A percentile compares a stretch with the other conserved stretches of the same genome.
These are phyloP conservation scores for Helarctos malayanus DNA, from an alignment of 2,797 vertebrate genomes.

Conservation along the genomic window DNA sequence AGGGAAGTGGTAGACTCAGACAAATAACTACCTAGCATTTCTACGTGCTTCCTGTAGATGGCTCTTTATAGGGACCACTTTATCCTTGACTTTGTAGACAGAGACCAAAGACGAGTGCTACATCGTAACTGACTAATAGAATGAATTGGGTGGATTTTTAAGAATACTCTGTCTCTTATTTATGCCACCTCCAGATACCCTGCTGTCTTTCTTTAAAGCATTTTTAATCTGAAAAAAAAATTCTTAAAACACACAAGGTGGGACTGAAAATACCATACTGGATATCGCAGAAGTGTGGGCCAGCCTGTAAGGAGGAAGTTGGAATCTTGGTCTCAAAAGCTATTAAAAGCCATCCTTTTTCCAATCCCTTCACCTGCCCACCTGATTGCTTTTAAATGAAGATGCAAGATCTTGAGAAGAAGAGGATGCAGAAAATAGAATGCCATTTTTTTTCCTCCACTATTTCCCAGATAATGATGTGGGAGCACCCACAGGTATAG, in stretches of 20 bases:
- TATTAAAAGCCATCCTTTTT: slow-evolving; percentile 74
- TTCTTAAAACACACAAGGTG: slow-evolving; percentile 54
- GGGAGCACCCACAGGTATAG: neutral
- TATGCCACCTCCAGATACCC: neutral
- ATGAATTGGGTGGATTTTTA: neutral
- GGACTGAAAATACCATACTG: slow-evolving; percentile 36
- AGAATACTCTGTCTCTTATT: neutral
- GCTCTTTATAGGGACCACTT: neutral
- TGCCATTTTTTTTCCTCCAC: slow-evolving; percentile 15
- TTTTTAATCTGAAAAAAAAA: slow-evolving; percentile 64
- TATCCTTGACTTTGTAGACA: neutral
- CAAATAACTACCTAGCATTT: neutral
- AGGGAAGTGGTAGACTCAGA: neutral
- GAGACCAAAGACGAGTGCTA: neutral
- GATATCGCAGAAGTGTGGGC: neutral
- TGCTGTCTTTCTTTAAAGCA: slow-evolving; percentile 1
- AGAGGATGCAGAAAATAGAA: slow-evolving; percentile 65
- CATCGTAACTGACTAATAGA: neutral
- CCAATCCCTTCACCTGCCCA: neutral
- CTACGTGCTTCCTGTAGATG: neutral
- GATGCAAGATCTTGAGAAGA: slow-evolving; percentile 70
- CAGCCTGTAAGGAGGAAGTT: slow-evolving; percentile 34
- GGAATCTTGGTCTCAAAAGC: slow-evolving; percentile 68
- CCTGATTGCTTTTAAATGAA: slow-evolving; percentile 78
- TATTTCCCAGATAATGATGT: slow-evolving; percentile 57